Percentiles rank a stretch among this genome's conserved stretches.
phyloP scores from a whole-genome alignment of 2,888 invertebrate genomes.

The Nomada hirtipes region DNA sequence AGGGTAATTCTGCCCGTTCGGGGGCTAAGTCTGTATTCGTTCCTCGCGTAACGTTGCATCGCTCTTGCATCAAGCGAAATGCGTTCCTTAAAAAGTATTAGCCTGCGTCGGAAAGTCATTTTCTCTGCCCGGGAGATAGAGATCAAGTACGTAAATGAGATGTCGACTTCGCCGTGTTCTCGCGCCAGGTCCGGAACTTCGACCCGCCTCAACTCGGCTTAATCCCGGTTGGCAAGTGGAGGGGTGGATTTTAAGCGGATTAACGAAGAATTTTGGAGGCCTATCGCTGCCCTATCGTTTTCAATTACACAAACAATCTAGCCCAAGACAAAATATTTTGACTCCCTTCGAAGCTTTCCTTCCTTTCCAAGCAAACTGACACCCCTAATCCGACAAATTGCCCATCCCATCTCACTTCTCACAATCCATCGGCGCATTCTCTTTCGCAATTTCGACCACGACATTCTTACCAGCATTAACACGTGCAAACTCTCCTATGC shows the following conservation, averaged over 20 bases:
- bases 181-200: slow-evolving; percentile 3
- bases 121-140: not conserved
- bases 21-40: not conserved
- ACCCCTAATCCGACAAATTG: not conserved
- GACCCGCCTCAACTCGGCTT: slow-evolving; percentile 43
- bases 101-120: not conserved
- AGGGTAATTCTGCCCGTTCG: not conserved
- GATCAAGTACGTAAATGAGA: not conserved
- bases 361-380: not conserved
- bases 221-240: slow-evolving; percentile 56
- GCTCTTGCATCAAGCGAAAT: too few relatives aligned
- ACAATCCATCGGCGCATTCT: not conserved
- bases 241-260: slow-evolving; percentile 45
- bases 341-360: not conserved
- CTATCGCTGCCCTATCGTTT: slow-evolving; percentile 18
- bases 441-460: not conserved
- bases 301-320: slow-evolving; percentile 11
- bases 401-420: not conserved
- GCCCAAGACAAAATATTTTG: slow-evolving; percentile 44
- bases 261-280: slow-evolving; percentile 17
- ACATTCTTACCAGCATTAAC: too few relatives aligned
- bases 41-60: not conserved
- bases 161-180: slow-evolving; percentile 11
- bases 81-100: not conserved
- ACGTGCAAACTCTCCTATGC: too few relatives aligned